A percentile compares a stretch with the other conserved stretches of the same genome.
Conservation (phyloP, 2,797 vertebrate genomes). For the Smutsia temminckii region DNA sequence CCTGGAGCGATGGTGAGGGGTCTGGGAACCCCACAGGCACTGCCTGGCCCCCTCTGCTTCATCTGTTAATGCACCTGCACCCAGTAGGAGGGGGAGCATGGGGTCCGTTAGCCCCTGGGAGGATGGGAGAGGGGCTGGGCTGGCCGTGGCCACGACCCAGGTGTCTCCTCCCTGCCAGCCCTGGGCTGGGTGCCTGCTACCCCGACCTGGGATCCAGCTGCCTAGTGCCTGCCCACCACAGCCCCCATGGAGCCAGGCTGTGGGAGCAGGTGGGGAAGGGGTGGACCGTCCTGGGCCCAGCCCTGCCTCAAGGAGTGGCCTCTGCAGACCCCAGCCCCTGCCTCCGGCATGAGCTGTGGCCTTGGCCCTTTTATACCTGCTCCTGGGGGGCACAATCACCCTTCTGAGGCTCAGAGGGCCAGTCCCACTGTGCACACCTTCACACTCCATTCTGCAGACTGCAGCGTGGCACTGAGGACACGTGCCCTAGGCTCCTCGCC, state of each 20-base stretch:
- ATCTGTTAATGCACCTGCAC: neutral
- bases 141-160: accelerated
- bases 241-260: neutral
- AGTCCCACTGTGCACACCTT: neutral
- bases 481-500: no score
- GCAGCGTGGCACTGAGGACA: no score
- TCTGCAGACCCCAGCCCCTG: neutral
- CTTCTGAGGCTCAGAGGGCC: neutral
- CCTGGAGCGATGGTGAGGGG: neutral
- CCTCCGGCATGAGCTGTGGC: neutral
- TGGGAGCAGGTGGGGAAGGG: neutral
- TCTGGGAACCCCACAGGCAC: neutral
- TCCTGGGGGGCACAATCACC: no score
- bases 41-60: neutral
- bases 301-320: neutral
- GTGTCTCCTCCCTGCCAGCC: accelerated
- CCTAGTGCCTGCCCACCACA: neutral
- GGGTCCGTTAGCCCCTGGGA: neutral
- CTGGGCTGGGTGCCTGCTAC: no score
- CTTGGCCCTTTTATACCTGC: neutral
- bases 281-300: neutral
- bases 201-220: neutral
- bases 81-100: no score
- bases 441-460: no score
- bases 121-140: neutral